phyloP scores from a whole-genome alignment of 2,113 vertebrate species.

The Dasyprocta punctata region DNA sequence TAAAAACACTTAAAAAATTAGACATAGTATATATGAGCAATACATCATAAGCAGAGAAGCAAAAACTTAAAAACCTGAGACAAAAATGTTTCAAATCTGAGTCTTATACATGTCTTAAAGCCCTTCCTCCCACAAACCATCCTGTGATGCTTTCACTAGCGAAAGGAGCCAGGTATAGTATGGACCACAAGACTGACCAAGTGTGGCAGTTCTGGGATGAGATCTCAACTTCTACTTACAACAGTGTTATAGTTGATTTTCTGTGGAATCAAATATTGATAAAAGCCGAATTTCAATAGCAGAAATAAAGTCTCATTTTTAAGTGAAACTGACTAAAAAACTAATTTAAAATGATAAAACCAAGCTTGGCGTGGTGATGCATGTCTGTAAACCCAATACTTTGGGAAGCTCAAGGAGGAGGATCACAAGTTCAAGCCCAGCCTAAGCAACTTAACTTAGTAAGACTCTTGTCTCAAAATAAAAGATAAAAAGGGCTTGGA shows the following conservation, averaged over 20 bases:
- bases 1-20: conserved; percentile 33
- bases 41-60: neutral
- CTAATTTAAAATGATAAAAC: neutral
- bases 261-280: conserved; percentile 25
- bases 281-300: conserved; percentile 14
- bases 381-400: neutral
- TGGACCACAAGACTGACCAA: neutral
- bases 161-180: neutral
- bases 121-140: conserved; percentile 50
- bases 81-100: conserved; percentile 18
- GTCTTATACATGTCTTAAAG: neutral
- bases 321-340: conserved; percentile 45
- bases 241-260: neutral
- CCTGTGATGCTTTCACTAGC: neutral
- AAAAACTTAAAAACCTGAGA: conserved; percentile 22
- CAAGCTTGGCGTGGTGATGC: neutral
- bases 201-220: neutral
- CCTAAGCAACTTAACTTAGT: neutral
- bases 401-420: neutral
- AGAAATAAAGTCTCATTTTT: conserved; percentile 38
- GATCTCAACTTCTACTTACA: neutral
- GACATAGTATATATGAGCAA: neutral
- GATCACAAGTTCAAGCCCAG: neutral
- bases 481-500: neutral
- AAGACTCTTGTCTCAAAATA: neutral